Evolutionary conservation across 2,888 invertebrate genomes (phyloP).

Genomic region (Germaria angustata): DNA sequence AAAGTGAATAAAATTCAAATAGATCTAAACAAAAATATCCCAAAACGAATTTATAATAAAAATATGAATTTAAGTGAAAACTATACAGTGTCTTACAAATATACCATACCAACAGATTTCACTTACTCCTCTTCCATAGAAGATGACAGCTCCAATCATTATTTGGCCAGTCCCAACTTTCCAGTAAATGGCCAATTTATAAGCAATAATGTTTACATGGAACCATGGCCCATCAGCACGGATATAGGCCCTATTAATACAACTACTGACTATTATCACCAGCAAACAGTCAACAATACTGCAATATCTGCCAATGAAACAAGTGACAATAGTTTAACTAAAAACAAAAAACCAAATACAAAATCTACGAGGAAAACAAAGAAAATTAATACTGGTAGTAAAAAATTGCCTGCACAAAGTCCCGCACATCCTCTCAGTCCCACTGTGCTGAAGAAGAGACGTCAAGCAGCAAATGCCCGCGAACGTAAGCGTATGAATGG

Average conservation of each 20-base stretch:
- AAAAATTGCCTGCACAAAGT: slow-evolving; percentile 1
- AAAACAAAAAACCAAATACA: neutral
- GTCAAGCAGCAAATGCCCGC: slow-evolving; percentile 87
- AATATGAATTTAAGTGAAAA: slow-evolving; percentile 63
- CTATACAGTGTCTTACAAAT: slow-evolving; percentile 51
- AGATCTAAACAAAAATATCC: neutral
- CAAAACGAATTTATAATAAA: neutral
- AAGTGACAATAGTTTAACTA: neutral
- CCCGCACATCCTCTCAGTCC: slow-evolving; percentile 80
- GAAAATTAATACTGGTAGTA: neutral
- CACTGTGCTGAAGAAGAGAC: slow-evolving; percentile 82
- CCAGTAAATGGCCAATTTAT: neutral
- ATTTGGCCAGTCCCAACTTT: slow-evolving; percentile 75
- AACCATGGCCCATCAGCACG: slow-evolving; percentile 40
- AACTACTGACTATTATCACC: neutral
- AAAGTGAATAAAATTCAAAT: neutral
- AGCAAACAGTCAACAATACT: neutral
- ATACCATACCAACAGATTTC: slow-evolving; percentile 67
- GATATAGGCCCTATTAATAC: slow-evolving; percentile 10
- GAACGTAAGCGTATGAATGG: slow-evolving; percentile 88
- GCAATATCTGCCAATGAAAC: neutral
- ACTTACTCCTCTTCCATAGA: slow-evolving; percentile 74
- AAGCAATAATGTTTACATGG: slow-evolving; percentile 29
- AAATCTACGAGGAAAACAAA: slow-evolving; percentile 1
- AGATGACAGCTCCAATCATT: slow-evolving; percentile 76